Base-by-base conservation (phyloP, 2,888 invertebrate species). In the Pyrgus malvae region DNA sequence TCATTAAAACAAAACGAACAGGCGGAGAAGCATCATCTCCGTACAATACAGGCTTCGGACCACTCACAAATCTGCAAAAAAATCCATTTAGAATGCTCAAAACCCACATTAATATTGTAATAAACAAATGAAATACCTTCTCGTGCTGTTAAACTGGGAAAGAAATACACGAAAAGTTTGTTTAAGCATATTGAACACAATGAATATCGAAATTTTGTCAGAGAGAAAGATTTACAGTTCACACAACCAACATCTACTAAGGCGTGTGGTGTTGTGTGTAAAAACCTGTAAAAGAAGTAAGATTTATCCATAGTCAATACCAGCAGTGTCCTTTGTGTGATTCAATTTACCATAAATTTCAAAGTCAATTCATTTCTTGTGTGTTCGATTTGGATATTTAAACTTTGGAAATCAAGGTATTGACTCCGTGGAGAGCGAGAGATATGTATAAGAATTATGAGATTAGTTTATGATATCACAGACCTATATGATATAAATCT, bases 11-110 rank as follows among this genome's bases (percentile, higher is more conserved):
- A 48, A 91, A 91, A 48, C 92, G 74, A 3, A 85, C 89, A 0
- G 91, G 90, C 0, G 92, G 91, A 16, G 92, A 91, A 23, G 76
- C 78, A 54, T 83, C 81, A 57, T 91, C 90, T 38, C 87, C 91
- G 58, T 87, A 92, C 3, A 92, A 66, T 19, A 80, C 77, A 1
- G 78, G 74, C 27, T 67, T 75, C 7, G 45, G 29, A 9, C 11
- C 11, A 9, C 4, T 16, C 6, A 33, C 9, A 21, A 12, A 23
- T 23, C 51, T 64, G 45, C 48, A 58, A 58, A 33, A 38, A 19
- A 38, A 38, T 19, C 4, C 5, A 1, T 11, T 19, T 19, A 38
- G 5, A 3, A 6, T 35, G 1, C 17, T 16, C 2, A 9, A 16
- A 3, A 3, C 6, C 21, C 6, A 21, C 6, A 4, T 21, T 21